These are phyloP conservation scores for Spizaetus ornatus DNA, from an alignment of 2,113 vertebrate genomes.

Conservation along the genomic window DNA sequence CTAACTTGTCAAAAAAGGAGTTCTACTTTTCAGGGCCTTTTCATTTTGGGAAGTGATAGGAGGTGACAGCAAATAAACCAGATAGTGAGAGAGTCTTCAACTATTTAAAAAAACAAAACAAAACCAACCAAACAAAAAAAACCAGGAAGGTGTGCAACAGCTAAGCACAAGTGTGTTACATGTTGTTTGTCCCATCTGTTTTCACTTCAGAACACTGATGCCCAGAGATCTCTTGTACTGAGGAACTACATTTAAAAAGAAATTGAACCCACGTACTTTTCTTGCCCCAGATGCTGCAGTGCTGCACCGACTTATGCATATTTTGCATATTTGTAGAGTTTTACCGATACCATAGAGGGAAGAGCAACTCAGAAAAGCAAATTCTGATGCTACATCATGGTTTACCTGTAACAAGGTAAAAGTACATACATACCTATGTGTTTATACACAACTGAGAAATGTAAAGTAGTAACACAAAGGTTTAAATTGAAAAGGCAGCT, in stretches of 20 bases:
- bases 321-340: neutral
- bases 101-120: neutral
- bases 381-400: neutral
- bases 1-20: neutral
- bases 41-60: neutral
- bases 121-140: too few species aligned
- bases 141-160: too few species aligned
- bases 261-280: too few species aligned
- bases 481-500: neutral
- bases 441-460: neutral
- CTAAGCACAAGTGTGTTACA: too few species aligned
- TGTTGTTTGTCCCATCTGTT: too few species aligned
- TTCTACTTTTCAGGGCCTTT: neutral
- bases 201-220: too few species aligned
- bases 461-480: neutral
- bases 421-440: neutral
- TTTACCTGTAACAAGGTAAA: neutral
- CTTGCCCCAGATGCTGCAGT: neutral
- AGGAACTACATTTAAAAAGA: too few species aligned
- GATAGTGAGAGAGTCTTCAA: neutral
- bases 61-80: neutral
- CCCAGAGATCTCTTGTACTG: too few species aligned
- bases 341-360: neutral
- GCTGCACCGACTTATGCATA: accelerated
- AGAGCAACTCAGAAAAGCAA: neutral